Conservation (phyloP, 2,888 invertebrate genomes). For the Steromphala cineraria region DNA sequence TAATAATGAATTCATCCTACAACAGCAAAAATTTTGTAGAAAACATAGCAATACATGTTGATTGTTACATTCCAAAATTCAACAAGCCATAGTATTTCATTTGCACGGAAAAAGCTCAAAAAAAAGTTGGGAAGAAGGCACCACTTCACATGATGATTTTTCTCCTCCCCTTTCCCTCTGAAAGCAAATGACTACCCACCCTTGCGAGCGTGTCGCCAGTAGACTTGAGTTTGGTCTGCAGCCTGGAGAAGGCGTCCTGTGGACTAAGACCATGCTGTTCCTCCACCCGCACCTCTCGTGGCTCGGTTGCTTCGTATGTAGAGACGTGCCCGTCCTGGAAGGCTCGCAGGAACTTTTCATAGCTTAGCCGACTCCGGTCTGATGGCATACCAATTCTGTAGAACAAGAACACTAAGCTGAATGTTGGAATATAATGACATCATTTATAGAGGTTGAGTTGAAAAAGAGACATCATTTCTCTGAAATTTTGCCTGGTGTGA, state of each 20-base stretch:
- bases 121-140: too few relatives aligned
- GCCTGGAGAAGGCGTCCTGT: constrained; percentile 61
- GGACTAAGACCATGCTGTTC: constrained; percentile 56
- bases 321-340: constrained; percentile 72
- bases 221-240: constrained; percentile 54
- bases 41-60: too few relatives aligned
- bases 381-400: constrained; percentile 64
- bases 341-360: constrained; percentile 68
- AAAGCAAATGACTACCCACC: constrained; percentile 50
- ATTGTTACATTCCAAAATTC: too few relatives aligned
- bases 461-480: too few relatives aligned
- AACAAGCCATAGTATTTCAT: too few relatives aligned
- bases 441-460: too few relatives aligned
- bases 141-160: too few relatives aligned
- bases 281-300: constrained; percentile 50
- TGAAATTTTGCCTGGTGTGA: too few relatives aligned
- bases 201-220: constrained; percentile 65
- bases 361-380: constrained; percentile 61
- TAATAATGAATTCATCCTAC: too few relatives aligned
- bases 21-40: too few relatives aligned
- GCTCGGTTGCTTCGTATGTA: constrained; percentile 51
- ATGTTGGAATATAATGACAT: background rate
- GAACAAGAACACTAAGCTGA: background rate
- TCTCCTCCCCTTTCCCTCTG: too few relatives aligned
- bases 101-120: too few relatives aligned